Evolutionary conservation across 2,113 vertebrate genomes (phyloP), one percentile per base, ranked within the genome.

Genomic region (Alaudala cheleensis): DNA sequence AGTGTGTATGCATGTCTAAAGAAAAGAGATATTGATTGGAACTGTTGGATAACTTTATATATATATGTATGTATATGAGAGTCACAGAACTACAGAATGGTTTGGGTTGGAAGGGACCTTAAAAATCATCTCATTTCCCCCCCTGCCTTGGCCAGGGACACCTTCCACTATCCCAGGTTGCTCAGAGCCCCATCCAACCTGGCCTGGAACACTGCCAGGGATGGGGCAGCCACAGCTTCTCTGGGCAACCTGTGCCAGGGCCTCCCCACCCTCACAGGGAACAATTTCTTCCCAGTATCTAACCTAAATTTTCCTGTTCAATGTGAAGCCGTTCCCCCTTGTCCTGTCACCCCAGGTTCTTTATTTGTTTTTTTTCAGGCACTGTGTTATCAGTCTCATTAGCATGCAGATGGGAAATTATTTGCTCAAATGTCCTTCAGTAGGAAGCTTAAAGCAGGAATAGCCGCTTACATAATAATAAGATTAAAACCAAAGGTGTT

Each of bases 131-230:
- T 2, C 37, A 37, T 37, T 37, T 37, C 37, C 37, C 10, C 18
- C 24, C 9, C 42, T 50, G 21, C 67, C 44, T 33, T 20, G 14
- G 12, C 2, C 42, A 72, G 34, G 12, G 37, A 50, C 33, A 57
- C 14, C 44, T 88, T 20, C 60, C 77, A 65, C 33, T 17, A 0
- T 0, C 1, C 44, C 44, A 50, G 17, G 11, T 13, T 42, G 37
- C 31, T 76, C 71, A 0, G 0, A 58, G 19, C 15, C 15, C 18
- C 67, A 23, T 65, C 86, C 76, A 65, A 0, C 33, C 37, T 58
- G 51, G 12, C 12, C 50, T 45, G 0, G 33, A 0, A 12, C 77
- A n/a, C 9, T 66, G 0, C 60, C 51, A 81, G 50, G 31, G 42
- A 42, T 64, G 58, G 26, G 8, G 8, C 25, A 88, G 26, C 76